These are phyloP conservation scores for Machimus atricapillus DNA, from an alignment of 2,888 invertebrate genomes.

Conservation along the genomic window DNA sequence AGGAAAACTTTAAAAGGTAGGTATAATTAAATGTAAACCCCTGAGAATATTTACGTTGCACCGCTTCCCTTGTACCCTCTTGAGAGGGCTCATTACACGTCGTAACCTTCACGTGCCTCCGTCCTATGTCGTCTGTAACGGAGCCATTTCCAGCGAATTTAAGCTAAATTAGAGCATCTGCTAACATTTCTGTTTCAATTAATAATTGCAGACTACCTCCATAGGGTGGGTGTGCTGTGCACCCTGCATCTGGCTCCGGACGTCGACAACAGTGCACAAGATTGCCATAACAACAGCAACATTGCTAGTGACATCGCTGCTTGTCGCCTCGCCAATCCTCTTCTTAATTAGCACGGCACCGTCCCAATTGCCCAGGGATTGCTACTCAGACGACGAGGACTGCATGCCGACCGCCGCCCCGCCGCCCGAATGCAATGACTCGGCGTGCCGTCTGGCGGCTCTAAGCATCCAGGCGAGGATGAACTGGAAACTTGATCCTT, in stretches of 20 bases:
- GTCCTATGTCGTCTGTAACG: not conserved
- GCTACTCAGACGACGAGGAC: constrained; percentile 58
- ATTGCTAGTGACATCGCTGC: constrained; percentile 67
- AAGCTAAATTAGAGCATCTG: not conserved
- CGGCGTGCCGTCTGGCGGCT: constrained; percentile 58
- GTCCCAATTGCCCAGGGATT: constrained; percentile 59
- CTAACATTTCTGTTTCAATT: not conserved
- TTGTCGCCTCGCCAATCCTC: constrained; percentile 68
- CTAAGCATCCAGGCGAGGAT: constrained; percentile 58
- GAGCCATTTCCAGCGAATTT: not conserved
- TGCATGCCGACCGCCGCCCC: constrained; percentile 57
- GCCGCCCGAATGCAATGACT: constrained; percentile 58
- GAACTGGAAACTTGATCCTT: constrained; percentile 61
- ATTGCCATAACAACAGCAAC: constrained; percentile 68
- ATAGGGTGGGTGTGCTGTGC: constrained; percentile 69
- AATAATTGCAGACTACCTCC: constrained; percentile 51
- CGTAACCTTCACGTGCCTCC: not conserved
- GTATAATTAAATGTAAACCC: not conserved
- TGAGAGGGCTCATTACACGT: not conserved
- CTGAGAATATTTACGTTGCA: not conserved
- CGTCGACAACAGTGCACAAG: constrained; percentile 68
- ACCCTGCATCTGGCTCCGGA: constrained; percentile 67
- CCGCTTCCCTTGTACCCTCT: not conserved
- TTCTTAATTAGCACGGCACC: constrained; percentile 66
- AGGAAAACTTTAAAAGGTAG: not conserved